Evolutionary conservation across 2,113 vertebrate species (phyloP), one percentile per base, ranked within the genome.

Genomic region (Anser brachyrhynchus): DNA sequence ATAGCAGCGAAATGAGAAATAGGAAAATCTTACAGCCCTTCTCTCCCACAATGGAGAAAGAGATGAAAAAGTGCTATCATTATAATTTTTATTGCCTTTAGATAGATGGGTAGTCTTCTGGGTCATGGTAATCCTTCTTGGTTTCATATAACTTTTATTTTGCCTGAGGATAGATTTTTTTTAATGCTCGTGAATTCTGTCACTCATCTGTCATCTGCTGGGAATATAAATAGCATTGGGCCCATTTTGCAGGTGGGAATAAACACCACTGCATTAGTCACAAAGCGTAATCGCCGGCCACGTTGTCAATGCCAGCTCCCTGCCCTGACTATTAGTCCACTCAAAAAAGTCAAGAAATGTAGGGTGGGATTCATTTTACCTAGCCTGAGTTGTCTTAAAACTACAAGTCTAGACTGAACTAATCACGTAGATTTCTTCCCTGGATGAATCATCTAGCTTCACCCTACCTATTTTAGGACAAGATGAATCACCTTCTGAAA

Each of bases 21-120:
- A 92, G 93, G 94, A 97, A 97, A 97, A 96, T 91, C 84, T 96
- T 91, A 95, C 85, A 85, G 64, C 44, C 83, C 62, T 97, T 80
- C 84, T 93, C 89, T 86, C 76, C 64, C 79, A 94, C 89, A 85
- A 72, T 86, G 82, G 41, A 83, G 80, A 93, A 95, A 59, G 39
- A 92, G 87, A 81, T 57, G 69, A 88, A 97, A 86, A 92, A 96
- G 81, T 57, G 43, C n/a, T 77, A 72, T 71, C 87, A 79, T 92
- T 95, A 85, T 73, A 76, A 82, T 91, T 96, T 95, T 87, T 91
- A 64, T 90, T 94, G 92, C 80, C 84, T 79, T 89, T 85, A 91
- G 84, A 91, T 80, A 96, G 76, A 90, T 15, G 55, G 51, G 62
- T 81, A 87, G 74, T 91, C 86, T 94, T 94, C 66, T 14, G 10